Percentiles rank a stretch among this genome's conserved stretches.
Conservation (phyloP, 2,113 vertebrate genomes). For the Empidonax traillii region DNA sequence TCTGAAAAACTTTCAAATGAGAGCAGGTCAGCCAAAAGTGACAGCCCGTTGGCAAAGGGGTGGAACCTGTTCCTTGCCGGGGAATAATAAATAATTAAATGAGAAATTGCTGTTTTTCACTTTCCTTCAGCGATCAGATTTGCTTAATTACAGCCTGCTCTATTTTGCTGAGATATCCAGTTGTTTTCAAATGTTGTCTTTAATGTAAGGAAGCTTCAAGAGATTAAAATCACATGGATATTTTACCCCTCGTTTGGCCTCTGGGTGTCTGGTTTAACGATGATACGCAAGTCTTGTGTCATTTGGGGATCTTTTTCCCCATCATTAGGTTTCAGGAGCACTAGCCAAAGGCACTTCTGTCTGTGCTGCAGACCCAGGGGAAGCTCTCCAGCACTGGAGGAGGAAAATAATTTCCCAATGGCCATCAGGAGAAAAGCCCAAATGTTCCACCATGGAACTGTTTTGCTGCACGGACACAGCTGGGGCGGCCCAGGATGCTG, state of each 20-base stretch:
- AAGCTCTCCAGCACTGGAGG: accelerated
- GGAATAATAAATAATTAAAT: not conserved
- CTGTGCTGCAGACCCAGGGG: not conserved
- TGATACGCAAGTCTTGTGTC: not conserved
- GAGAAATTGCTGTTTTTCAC: not conserved
- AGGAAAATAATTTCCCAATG: not conserved
- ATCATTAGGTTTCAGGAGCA: not conserved
- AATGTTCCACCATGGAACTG: not conserved
- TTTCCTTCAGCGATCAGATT: not conserved
- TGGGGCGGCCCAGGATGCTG: not conserved
- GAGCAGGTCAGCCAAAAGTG: constrained; percentile 47
- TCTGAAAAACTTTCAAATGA: constrained; percentile 47
- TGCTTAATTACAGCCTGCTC: constrained; percentile 7
- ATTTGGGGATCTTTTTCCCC: not conserved
- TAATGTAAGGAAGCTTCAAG: constrained; percentile 8
- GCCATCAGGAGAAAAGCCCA: not conserved
- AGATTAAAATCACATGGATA: not conserved
- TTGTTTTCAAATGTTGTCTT: constrained; percentile 5
- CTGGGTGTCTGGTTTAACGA: not conserved
- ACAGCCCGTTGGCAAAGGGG: constrained; percentile 2
- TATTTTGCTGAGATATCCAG: not conserved
- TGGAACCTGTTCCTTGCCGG: not conserved
- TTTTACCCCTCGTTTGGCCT: not conserved
- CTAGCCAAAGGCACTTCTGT: not conserved
- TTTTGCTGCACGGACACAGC: accelerated